Evolutionary conservation across 2,888 invertebrate species (phyloP), one percentile per base, ranked within the genome.

Genomic region (Ochropacha duplaris): DNA sequence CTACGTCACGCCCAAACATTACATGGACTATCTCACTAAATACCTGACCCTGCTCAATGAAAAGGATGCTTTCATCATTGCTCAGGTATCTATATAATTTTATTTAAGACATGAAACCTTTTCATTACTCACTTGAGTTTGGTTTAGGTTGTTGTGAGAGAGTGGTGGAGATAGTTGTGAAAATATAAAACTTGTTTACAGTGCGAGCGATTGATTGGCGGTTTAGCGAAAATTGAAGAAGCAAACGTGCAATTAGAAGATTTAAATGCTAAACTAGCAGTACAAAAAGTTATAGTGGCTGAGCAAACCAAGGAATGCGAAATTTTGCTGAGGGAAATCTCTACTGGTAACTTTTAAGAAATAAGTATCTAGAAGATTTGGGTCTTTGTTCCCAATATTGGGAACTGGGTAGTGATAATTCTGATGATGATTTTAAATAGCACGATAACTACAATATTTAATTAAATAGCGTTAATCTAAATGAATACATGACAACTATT

Each of bases 1-100:
- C 87, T 98, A 96, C 82, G 97, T 98, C 1, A 98, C 98, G 0
- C 98, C 98, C 0, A 98, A 97, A 72, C 98, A 98, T 78, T 98
- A 97, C 83, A 93, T 98, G 78, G 98, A 98, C 85, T 98, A 94
- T 76, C 96, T 98, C 58, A 94, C 95, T 56, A 96, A 95, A 2
- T 98, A 98, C 78, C 79, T 98, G 1, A 94, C 93, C 64, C 90
- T 98, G 31, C 87, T 98, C 49, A 95, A 96, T 65, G 96, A 96
- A 72, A 96, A 96, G 65, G 94, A 94, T 63, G 85, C 92, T 3
- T 94, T 92, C 66, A 94, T 94, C 61, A 88, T 93, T 2, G 92
- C 93, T 0, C 94, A 94, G 83, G 87, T 92, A 61, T 55, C 34
- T 54, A 28, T 22, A 16, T n/a, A n/a, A n/a, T 26, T 26, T 51